Percentiles rank a stretch among this genome's conserved stretches.
Evolutionary conservation across 2,888 invertebrate genomes (phyloP).

Genomic region (Asteroscopus sphinx): DNA sequence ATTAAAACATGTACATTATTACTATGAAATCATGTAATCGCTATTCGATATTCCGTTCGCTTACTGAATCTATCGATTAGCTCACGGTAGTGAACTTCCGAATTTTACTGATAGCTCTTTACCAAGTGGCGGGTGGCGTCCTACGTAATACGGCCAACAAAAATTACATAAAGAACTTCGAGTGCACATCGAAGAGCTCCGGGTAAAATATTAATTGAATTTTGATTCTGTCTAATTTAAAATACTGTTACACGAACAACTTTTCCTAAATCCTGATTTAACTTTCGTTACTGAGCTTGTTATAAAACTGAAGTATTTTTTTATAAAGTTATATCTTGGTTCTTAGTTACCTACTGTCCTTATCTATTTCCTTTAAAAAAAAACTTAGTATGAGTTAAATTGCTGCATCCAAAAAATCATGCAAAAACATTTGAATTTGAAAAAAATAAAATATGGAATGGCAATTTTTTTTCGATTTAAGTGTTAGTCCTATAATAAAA

Average conservation of each 20-base stretch:
- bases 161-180: conserved; percentile 47
- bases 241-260: conserved; percentile 54
- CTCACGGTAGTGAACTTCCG: not conserved
- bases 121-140: not conserved
- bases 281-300: conserved; percentile 22
- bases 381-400: no score
- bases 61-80: conserved; percentile 21
- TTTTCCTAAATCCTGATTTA: conserved; percentile 38
- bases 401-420: no score
- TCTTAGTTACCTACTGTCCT: conserved; percentile 20
- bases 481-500: no score
- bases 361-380: not conserved
- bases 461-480: no score
- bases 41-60: conserved; percentile 6
- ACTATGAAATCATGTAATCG: conserved; percentile 2
- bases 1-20: conserved; percentile 2
- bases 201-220: conserved; percentile 65
- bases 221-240: conserved; percentile 65
- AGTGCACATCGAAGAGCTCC: conserved; percentile 40
- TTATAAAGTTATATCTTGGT: conserved; percentile 23
- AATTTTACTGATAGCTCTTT: conserved; percentile 23
- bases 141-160: conserved; percentile 22
- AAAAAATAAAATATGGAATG: no score
- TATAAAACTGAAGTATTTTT: conserved; percentile 28
- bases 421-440: no score